A percentile compares a stretch with the other conserved stretches of the same genome.
phyloP scores from a whole-genome alignment of 2,888 invertebrate genomes.

The Mycalesis mineus region DNA sequence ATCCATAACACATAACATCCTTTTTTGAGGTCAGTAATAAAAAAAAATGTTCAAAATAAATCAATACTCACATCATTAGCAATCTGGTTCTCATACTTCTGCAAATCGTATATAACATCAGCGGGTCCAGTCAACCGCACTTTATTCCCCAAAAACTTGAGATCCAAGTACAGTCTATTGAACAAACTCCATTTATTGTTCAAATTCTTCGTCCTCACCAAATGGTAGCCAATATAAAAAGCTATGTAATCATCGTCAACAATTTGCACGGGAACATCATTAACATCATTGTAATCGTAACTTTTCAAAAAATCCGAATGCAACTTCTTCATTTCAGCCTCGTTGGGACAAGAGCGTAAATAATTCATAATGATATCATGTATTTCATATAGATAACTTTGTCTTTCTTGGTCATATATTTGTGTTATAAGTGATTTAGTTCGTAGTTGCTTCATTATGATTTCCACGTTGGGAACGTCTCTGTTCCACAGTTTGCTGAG shows the following conservation, averaged over 20 bases:
- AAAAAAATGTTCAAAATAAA: no score
- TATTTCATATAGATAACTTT: conserved; percentile 82
- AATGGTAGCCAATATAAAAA: conserved; percentile 84
- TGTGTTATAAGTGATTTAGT: conserved; percentile 83
- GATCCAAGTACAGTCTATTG: conserved; percentile 79
- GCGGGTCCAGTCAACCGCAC: conserved; percentile 82
- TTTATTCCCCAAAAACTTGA: conserved; percentile 84
- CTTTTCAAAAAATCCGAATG: conserved; percentile 79
- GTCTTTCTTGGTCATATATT: conserved; percentile 78
- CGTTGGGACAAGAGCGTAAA: conserved; percentile 67
- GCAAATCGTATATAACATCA: conserved; percentile 83
- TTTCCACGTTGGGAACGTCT: conserved; percentile 70
- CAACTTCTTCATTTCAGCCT: conserved; percentile 62
- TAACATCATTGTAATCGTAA: conserved; percentile 71
- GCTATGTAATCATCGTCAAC: conserved; percentile 85
- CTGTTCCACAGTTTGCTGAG: conserved; percentile 63
- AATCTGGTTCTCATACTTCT: conserved; percentile 80
- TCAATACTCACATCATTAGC: conserved; percentile 64
- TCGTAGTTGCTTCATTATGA: conserved; percentile 80
- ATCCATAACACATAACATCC: no score
- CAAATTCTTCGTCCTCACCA: conserved; percentile 72
- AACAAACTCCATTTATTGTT: conserved; percentile 74
- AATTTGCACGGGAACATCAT: conserved; percentile 75
- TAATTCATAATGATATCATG: conserved; percentile 83
- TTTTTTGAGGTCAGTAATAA: no score